Evolutionary conservation across 2,113 vertebrate species (phyloP), one percentile per base, ranked within the genome.

Genomic region (Chloebia gouldiae): DNA sequence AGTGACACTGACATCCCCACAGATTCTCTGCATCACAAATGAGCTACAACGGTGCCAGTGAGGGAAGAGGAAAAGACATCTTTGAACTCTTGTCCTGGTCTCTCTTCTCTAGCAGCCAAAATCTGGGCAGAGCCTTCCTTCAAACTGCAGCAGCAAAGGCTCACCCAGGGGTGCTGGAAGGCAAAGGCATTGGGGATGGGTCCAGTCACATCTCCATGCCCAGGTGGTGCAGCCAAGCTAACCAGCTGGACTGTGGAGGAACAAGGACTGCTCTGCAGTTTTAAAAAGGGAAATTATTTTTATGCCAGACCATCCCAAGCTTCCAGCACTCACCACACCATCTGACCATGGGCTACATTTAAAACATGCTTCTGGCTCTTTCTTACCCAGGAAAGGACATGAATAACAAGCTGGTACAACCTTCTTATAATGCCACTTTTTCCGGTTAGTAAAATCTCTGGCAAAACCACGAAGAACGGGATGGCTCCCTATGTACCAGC

Each of bases 281-380:
- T 95, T 82, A 76, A 93, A 92, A 86, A 30, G 88, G 82, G 86
- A 95, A 95, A 78, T 90, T 40, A 54, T 90, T 94, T 88, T 93
- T 54, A 68, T 86, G 86, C 86, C 92, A 95, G 94, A 88, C 76
- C 60, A 73, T 86, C 64, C 16, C 68, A 86, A 81, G 24, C 68
- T 92, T 94, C 86, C n/a, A 92, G 42, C 44, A 10, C 51, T 95
- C 6, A 3, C 82, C 76, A 78, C 60, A 88, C 89, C 89, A 81
- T 78, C 91, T 95, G 91, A 93, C 78, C 57, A 24, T 44, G 47
- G 81, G 54, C 68, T 93, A 59, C 19, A 0, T 65, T 91, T 84
- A 91, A 91, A 93, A 81, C 64, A 81, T 17, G 54, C 70, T 84
- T 89, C 70, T 72, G 78, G 61, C 75, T 90, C 56, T 25, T 77